These are phyloP conservation scores for Bradynema listronoti DNA, from an alignment of 1,140 invertebrate genomes.

Conservation along the genomic window DNA sequence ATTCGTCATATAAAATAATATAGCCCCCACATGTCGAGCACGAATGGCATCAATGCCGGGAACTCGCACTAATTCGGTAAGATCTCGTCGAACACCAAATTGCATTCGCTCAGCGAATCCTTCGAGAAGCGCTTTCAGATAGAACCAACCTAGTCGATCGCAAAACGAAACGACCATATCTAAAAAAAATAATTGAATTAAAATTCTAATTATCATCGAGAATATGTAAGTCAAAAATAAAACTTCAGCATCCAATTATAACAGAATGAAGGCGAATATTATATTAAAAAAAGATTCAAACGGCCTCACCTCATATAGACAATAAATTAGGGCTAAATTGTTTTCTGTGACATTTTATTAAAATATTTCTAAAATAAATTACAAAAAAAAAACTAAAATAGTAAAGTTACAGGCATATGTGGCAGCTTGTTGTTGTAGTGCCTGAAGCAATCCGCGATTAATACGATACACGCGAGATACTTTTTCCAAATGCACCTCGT, in stretches of 20 bases:
- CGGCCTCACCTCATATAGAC: too few species aligned
- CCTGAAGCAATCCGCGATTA: constrained; percentile 77
- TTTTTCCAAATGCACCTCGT: constrained; percentile 73
- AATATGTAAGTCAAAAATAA: too few species aligned
- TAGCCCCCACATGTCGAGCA: too few species aligned
- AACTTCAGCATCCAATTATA: too few species aligned
- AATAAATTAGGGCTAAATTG: too few species aligned
- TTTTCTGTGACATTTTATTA: too few species aligned
- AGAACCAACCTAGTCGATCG: constrained; percentile 81
- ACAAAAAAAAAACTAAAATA: too few species aligned
- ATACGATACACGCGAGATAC: constrained; percentile 78
- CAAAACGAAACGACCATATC: constrained; percentile 88
- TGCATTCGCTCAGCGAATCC: constrained; percentile 87
- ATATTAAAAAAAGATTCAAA: too few species aligned
- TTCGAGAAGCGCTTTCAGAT: constrained; percentile 76
- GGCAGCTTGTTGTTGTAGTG: constrained; percentile 84
- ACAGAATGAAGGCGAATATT: constrained; percentile 11
- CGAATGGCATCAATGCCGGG: constrained; percentile 74
- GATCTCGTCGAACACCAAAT: constrained; percentile 84
- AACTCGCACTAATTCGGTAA: constrained; percentile 81
- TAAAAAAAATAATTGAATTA: constrained; percentile 60
- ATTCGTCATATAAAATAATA: too few species aligned
- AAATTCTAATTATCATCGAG: too few species aligned
- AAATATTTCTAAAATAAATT: too few species aligned
- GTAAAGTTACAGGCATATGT: constrained; percentile 80